A percentile compares a stretch with the other conserved stretches of the same genome.
phyloP scores from a whole-genome alignment of 2,888 invertebrate species.

The Pollenia amentaria region DNA sequence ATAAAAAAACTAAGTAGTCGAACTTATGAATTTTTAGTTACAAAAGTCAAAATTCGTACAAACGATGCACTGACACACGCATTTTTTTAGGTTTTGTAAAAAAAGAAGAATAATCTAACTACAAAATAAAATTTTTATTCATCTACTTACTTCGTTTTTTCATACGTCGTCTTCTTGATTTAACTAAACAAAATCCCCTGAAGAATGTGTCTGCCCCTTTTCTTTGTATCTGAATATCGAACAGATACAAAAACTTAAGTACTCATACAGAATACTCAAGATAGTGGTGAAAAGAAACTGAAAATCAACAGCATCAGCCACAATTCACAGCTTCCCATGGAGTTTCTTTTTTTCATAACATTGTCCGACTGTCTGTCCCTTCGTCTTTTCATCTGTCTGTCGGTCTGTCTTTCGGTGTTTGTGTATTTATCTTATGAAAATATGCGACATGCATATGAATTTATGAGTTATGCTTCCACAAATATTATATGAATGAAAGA shows the following conservation, averaged over 20 bases:
- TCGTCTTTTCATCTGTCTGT: neutral
- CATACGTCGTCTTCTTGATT: slow-evolving; percentile 36
- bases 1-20: slow-evolving; percentile 26
- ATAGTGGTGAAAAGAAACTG: slow-evolving; percentile 7
- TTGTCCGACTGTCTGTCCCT: slow-evolving; percentile 42
- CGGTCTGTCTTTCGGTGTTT: slow-evolving; percentile 16
- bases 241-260: slow-evolving; percentile 4
- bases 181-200: slow-evolving; percentile 38
- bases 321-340: slow-evolving; percentile 67
- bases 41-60: slow-evolving; percentile 54
- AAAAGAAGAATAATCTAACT: neutral
- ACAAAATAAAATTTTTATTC: slow-evolving; percentile 4
- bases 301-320: slow-evolving; percentile 47
- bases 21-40: slow-evolving; percentile 12
- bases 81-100: slow-evolving; percentile 19
- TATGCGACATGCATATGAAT: slow-evolving; percentile 67
- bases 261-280: neutral
- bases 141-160: slow-evolving; percentile 26
- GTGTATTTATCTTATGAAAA: slow-evolving; percentile 51
- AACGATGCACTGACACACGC: slow-evolving; percentile 61
- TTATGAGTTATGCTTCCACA: slow-evolving; percentile 63
- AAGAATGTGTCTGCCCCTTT: slow-evolving; percentile 36
- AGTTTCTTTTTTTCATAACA: slow-evolving; percentile 31
- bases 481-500: slow-evolving; percentile 28
- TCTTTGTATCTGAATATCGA: slow-evolving; percentile 11